phyloP scores from a whole-genome alignment of 2,113 vertebrate genomes.

The Shinisaurus crocodilurus region DNA sequence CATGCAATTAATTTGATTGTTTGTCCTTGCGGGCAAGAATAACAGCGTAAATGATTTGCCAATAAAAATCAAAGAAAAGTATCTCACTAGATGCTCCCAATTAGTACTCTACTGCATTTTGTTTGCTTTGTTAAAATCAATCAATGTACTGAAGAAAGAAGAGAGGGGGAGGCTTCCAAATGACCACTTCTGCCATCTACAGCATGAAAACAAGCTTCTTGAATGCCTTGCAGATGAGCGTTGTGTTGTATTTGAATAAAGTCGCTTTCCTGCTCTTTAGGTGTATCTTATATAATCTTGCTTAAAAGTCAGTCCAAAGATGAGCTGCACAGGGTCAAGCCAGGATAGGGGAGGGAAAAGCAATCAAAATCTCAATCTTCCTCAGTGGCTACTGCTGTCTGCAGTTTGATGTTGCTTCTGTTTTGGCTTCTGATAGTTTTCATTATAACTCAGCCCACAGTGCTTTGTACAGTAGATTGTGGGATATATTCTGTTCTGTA shows the following conservation, averaged over 20 bases:
- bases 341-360: not conserved
- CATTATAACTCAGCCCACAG: not conserved
- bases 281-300: not conserved
- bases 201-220: conserved; percentile 30
- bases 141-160: conserved; percentile 32
- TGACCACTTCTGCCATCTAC: conserved; percentile 35
- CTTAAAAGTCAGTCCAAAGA: not conserved
- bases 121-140: conserved; percentile 48
- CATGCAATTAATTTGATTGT: conserved; percentile 52
- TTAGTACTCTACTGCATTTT: conserved; percentile 55
- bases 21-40: conserved; percentile 49
- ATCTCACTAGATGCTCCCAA: conserved; percentile 49
- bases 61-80: conserved; percentile 62
- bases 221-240: conserved; percentile 37
- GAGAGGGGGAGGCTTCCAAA: conserved; percentile 16
- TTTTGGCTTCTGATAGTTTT: not conserved
- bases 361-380: too few species aligned
- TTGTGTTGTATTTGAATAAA: conserved; percentile 31
- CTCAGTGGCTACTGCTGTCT: not conserved
- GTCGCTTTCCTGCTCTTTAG: not conserved
- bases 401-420: not conserved
- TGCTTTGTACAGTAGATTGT: not conserved
- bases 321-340: not conserved
- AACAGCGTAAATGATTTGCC: conserved; percentile 66
- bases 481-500: not conserved